Evolutionary conservation across 2,113 vertebrate genomes (phyloP).

Genomic region (Podilymbus podiceps): DNA sequence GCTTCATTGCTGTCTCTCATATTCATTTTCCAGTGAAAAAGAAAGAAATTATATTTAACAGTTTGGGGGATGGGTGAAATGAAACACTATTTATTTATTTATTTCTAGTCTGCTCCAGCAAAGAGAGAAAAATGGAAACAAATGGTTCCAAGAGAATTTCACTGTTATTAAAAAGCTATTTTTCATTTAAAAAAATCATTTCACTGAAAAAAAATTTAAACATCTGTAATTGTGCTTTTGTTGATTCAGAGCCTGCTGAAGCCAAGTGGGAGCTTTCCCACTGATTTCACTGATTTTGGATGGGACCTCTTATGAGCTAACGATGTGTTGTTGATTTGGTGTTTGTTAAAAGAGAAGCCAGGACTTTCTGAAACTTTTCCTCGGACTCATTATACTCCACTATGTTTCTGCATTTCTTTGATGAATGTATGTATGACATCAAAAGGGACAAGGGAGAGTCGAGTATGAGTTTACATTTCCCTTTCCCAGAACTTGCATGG

Average conservation of each 20-base stretch:
- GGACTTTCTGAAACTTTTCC: constrained; percentile 6
- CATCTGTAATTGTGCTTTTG: constrained; percentile 3
- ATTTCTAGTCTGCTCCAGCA: neutral
- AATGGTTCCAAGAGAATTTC: neutral
- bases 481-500: neutral
- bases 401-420: neutral
- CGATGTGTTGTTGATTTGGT: neutral
- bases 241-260: constrained; percentile 23
- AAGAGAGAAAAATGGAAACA: neutral
- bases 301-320: neutral
- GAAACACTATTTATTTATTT: neutral
- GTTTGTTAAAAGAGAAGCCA: constrained; percentile 36
- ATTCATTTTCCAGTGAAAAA: neutral
- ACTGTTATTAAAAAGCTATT: neutral
- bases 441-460: neutral
- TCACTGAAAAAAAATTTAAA: neutral
- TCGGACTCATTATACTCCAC: neutral
- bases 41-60: neutral
- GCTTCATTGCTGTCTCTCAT: neutral
- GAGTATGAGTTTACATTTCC: neutral
- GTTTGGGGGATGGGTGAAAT: neutral
- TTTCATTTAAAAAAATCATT: neutral
- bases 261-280: constrained; percentile 42
- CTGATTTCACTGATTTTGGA: constrained; percentile 44
- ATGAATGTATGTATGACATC: neutral